These are phyloP conservation scores for Synergus gifuensis DNA, from an alignment of 2,888 invertebrate species.

Conservation along the genomic window DNA sequence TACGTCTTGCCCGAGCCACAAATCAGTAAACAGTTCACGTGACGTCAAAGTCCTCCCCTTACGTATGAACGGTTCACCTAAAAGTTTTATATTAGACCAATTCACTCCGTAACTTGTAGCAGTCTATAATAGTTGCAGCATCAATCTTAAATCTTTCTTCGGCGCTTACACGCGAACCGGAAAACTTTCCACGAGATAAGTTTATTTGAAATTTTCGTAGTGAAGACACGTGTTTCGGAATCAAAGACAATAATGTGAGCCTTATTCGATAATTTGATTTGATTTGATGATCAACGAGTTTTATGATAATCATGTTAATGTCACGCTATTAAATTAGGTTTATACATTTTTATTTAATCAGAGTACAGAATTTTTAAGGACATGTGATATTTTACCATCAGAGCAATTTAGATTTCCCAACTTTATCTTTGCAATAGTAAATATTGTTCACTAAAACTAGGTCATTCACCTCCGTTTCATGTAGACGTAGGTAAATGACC, in stretches of 20 bases:
- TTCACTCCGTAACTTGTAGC: neutral
- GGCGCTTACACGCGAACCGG: neutral
- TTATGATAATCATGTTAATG: neutral
- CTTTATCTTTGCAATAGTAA: too few species aligned
- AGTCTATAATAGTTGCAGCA: conserved; percentile 10
- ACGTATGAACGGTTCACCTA: conserved; percentile 11
- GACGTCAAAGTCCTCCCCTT: conserved; percentile 28
- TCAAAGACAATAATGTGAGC: neutral
- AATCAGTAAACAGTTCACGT: conserved; percentile 30
- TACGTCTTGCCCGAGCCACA: conserved; percentile 3
- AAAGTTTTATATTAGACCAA: conserved; percentile 3
- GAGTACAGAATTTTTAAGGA: too few species aligned
- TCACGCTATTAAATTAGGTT: too few species aligned
- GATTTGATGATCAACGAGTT: neutral
- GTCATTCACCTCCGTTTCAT: too few species aligned
- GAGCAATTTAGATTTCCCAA: too few species aligned
- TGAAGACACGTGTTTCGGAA: neutral
- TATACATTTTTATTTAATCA: too few species aligned
- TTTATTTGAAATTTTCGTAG: neutral
- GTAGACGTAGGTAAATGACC: too few species aligned
- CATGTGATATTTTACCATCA: too few species aligned
- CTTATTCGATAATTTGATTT: neutral
- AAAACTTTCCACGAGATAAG: neutral
- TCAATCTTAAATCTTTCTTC: neutral
- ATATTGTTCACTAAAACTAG: too few species aligned